Evolutionary conservation across 2,113 vertebrate genomes (phyloP).

Genomic region (Pelecanoides urinatrix): DNA sequence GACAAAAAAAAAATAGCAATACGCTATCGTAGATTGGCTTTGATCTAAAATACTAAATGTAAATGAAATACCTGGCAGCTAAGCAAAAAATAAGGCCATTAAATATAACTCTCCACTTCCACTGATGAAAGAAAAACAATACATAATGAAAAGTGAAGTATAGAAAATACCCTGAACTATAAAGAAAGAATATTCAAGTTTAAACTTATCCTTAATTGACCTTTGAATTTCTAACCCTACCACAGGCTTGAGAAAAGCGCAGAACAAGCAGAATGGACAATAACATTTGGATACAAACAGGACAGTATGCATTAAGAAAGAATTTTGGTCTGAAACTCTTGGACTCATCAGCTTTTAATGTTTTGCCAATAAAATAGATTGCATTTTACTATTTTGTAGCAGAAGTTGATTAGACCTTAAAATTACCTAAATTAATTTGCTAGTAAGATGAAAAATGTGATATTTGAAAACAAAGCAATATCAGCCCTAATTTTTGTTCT

Average conservation of each 20-base stretch:
- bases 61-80: neutral
- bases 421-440: neutral
- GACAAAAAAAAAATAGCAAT: neutral
- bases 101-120: neutral
- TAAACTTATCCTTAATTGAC: slow-evolving; percentile 38
- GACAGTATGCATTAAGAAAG: neutral
- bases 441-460: neutral
- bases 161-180: neutral
- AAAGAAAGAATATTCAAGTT: neutral
- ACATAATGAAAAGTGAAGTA: neutral
- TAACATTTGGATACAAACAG: neutral
- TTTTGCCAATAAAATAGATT: neutral
- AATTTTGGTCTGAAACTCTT: slow-evolving; percentile 8
- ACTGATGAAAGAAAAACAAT: neutral
- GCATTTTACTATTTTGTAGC: neutral
- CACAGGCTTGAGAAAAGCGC: neutral
- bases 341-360: neutral
- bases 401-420: neutral
- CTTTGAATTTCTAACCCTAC: slow-evolving; percentile 31
- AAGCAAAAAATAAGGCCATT: neutral
- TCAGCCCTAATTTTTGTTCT: neutral
- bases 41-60: neutral
- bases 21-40: neutral
- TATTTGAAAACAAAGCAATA: neutral
- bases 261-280: neutral